These are phyloP conservation scores for Raja brachyura DNA, from an alignment of 2,113 vertebrate genomes.

Conservation along the genomic window DNA sequence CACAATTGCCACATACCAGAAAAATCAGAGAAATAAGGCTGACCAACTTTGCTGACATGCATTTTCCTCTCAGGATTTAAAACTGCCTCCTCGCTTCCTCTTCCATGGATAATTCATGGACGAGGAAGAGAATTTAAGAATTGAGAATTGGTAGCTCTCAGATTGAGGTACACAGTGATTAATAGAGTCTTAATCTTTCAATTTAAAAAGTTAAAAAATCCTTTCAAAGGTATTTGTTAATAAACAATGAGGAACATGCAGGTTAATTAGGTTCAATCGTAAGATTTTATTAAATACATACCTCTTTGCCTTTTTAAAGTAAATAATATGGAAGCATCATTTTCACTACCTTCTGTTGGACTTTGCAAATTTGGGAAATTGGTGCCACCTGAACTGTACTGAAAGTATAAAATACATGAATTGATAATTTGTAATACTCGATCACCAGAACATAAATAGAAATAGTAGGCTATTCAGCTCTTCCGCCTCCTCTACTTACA, in stretches of 20 bases:
- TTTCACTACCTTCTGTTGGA: not conserved
- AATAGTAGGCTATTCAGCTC: too few species aligned
- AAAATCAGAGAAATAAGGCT: not conserved
- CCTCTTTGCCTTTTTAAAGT: conserved; percentile 25
- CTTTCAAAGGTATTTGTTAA: not conserved
- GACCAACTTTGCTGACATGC: too few species aligned
- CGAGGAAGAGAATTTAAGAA: not conserved
- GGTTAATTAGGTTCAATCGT: not conserved
- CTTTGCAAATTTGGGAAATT: not conserved
- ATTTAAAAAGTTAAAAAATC: not conserved
- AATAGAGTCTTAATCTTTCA: not conserved
- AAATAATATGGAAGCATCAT: not conserved
- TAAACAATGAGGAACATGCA: not conserved
- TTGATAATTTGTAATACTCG: not conserved
- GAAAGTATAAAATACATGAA: not conserved
- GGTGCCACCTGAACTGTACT: not conserved
- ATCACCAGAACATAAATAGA: too few species aligned
- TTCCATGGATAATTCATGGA: not conserved
- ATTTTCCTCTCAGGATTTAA: not conserved
- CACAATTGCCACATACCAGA: too few species aligned
- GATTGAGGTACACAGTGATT: not conserved
- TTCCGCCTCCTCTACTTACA: too few species aligned
- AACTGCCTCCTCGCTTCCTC: not conserved
- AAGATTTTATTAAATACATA: not conserved
- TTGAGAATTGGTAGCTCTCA: not conserved